A percentile compares a stretch with the other conserved stretches of the same genome.
phyloP scores from a whole-genome alignment of 2,888 invertebrate genomes.

The Scaeva pyrastri region DNA sequence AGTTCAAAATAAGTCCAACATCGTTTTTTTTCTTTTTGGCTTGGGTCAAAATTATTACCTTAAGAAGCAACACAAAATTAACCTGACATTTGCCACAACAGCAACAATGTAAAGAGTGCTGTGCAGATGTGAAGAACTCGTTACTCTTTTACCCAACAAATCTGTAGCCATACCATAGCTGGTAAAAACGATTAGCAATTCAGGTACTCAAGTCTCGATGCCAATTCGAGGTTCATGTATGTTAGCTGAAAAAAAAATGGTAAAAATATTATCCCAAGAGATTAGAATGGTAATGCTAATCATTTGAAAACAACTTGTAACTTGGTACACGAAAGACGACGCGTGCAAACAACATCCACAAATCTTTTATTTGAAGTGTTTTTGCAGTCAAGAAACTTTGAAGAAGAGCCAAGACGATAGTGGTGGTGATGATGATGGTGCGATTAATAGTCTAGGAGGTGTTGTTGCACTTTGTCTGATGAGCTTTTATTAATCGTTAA shows the following conservation, averaged over 20 bases:
- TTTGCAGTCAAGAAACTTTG: constrained; percentile 50
- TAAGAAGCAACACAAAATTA: constrained; percentile 26
- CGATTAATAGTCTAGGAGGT: neutral
- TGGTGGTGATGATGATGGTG: too few relatives aligned
- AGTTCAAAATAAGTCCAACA: constrained; percentile 16
- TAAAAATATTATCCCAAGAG: constrained; percentile 37
- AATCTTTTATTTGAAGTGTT: neutral
- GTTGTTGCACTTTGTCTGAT: neutral
- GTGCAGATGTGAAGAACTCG: constrained; percentile 27
- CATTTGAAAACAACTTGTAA: constrained; percentile 58
- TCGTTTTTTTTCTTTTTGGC: too few relatives aligned
- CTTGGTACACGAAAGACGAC: constrained; percentile 15
- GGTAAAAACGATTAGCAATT: constrained; percentile 63
- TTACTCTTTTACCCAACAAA: constrained; percentile 8
- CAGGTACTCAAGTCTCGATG: constrained; percentile 32
- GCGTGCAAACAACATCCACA: constrained; percentile 46
- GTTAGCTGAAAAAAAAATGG: neutral
- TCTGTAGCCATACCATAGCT: constrained; percentile 9
- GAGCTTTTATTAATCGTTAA: neutral
- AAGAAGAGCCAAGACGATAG: constrained; percentile 13
- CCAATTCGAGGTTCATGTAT: constrained; percentile 48
- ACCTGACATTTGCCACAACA: constrained; percentile 53
- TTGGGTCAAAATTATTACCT: constrained; percentile 49
- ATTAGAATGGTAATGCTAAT: constrained; percentile 74
- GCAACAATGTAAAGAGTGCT: neutral